phyloP scores from a whole-genome alignment of 2,797 vertebrate genomes.

The Buceros bicornis region DNA sequence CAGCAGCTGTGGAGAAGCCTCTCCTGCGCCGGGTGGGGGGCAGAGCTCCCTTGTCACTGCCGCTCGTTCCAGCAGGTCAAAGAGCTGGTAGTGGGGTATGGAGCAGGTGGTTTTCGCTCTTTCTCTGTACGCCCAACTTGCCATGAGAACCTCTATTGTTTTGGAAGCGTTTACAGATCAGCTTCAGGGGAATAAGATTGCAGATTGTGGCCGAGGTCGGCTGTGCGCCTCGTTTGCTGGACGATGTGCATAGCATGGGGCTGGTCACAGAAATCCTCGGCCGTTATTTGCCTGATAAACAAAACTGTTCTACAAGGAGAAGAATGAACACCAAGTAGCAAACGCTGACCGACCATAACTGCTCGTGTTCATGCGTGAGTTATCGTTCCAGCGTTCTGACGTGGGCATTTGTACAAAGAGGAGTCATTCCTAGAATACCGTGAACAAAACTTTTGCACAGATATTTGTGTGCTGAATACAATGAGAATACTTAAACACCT shows the following conservation, averaged over 20 bases:
- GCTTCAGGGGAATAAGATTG: not conserved
- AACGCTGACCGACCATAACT: not conserved
- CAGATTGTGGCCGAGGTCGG: not conserved
- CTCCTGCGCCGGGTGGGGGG: not conserved
- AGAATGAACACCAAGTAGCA: not conserved
- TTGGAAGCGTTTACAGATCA: not conserved
- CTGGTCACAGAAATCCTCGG: not conserved
- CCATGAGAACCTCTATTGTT: not conserved
- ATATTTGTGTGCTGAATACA: slow-evolving; percentile 1
- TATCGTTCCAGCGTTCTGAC: not conserved
- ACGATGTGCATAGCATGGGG: not conserved
- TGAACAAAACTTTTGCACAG: not conserved
- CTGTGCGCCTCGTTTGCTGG: not conserved
- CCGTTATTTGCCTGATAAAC: not conserved
- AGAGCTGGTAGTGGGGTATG: not conserved
- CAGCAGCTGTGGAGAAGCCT: slow-evolving; percentile 15
- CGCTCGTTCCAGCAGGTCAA: not conserved
- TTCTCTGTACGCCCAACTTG: not conserved
- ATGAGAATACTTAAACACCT: slow-evolving; percentile 20
- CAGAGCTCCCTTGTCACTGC: not conserved
- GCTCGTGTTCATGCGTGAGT: not conserved
- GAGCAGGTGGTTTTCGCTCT: not conserved
- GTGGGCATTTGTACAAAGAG: not conserved
- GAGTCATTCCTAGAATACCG: not conserved
- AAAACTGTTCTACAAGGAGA: not conserved